Base-by-base conservation (phyloP, 2,888 invertebrate species). In the Chymomyza caudatula region DNA sequence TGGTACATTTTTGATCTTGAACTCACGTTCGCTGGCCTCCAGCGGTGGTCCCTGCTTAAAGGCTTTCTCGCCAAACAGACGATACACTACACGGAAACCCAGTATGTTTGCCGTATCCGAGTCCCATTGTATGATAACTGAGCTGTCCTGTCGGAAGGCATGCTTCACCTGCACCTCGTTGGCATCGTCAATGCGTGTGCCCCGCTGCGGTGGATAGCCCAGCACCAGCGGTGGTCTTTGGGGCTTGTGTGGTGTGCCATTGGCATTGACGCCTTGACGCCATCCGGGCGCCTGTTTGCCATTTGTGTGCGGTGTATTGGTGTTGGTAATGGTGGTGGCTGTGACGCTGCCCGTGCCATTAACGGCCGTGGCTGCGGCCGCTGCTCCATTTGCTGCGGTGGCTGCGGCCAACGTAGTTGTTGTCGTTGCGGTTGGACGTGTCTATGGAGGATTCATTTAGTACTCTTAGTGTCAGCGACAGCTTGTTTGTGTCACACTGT, bases 1-100 rank as follows among this genome's bases (percentile, higher is more conserved):
- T 52, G 97, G 97, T 67, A 97, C 96, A 87, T 97, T 97, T 91
- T 96, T 96, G 67, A 97, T 96, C 91, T 96, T 96, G 87, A 97
- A 97, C 90, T 97, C 97, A 81, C 96, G 92, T 91, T 97, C 96
- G 86, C 96, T 96, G 19, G 96, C 94, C 90, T 97, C 96, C 65
- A 97, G 90, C 1, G 96, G 96, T 15, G 97, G 96, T 4, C 97
- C 97, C 89, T 96, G 96, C 84, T 97, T 96, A 91, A 97, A 97
- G 77, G 93, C 95, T 87, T 95, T 95, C 84, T 97, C 97, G 3
- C 97, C 97, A 85, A 97, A 97, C 49, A 97, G 91, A 62, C 97
- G 92, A 89, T 97, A 97, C 20, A 97, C 95, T 11, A 97, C 96
- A 67, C 96, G 92, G 89, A 97, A 97, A 58, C 96, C 97, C n/a